Evolutionary conservation across 1,140 invertebrate species (phyloP).

Genomic region (Panulirus ornatus): DNA sequence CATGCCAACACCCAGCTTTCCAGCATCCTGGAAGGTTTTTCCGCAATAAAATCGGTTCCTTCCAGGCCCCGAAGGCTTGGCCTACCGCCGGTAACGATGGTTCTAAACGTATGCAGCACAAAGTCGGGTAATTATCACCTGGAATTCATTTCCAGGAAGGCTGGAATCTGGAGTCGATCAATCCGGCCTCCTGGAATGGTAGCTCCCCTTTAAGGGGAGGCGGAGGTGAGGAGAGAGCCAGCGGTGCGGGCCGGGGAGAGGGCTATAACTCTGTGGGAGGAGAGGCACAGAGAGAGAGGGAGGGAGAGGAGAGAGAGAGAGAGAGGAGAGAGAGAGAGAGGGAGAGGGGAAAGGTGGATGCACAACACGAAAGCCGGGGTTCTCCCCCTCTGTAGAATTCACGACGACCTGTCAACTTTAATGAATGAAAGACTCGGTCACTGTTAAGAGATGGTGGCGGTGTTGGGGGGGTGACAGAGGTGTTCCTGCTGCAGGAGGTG

Average conservation of each 20-base stretch:
- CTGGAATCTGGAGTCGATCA: slow-evolving; percentile 55
- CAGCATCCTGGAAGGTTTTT: background rate
- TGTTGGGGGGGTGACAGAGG: background rate
- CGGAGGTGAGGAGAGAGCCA: slow-evolving; percentile 40
- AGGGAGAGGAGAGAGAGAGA: background rate
- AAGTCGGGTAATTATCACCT: slow-evolving; percentile 15
- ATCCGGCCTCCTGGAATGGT: slow-evolving; percentile 41
- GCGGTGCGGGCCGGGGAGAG: slow-evolving; percentile 31
- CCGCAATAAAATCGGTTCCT: background rate
- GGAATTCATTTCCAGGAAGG: slow-evolving; percentile 20
- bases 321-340: slow-evolving; percentile 42
- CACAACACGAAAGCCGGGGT: slow-evolving; percentile 43
- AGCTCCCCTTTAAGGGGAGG: slow-evolving; percentile 49
- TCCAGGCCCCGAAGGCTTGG: background rate
- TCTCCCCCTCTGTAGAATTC: slow-evolving; percentile 41
- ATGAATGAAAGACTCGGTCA: slow-evolving; percentile 71
- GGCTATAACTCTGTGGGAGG: slow-evolving; percentile 33
- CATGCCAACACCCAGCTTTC: background rate
- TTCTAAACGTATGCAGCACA: background rate
- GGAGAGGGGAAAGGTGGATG: slow-evolving; percentile 29
- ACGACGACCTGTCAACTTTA: slow-evolving; percentile 68
- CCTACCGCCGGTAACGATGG: background rate
- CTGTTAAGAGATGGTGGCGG: slow-evolving; percentile 49
- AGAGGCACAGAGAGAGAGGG: slow-evolving; percentile 1
- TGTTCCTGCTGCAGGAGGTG: background rate